A percentile compares a stretch with the other conserved stretches of the same genome.
Evolutionary conservation across 2,797 vertebrate species (phyloP).

Genomic region (Naso thynnoides): DNA sequence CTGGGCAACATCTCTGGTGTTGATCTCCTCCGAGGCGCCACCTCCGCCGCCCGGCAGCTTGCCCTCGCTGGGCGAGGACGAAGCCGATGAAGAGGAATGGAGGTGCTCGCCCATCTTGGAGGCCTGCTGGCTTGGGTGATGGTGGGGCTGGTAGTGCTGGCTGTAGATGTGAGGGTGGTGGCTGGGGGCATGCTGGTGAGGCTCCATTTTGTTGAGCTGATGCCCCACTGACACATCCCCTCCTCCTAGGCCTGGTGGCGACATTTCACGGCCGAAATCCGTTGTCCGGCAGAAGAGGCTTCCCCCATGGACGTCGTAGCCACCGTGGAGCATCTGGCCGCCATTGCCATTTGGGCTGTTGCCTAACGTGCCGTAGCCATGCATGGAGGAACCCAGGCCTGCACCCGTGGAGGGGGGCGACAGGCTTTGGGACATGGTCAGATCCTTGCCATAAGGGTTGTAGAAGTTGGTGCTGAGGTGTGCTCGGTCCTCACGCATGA

Average conservation of each 20-base stretch:
- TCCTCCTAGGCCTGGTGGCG: conserved; percentile 81
- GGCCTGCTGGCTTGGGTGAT: conserved; percentile 82
- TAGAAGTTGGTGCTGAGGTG: conserved; percentile 87
- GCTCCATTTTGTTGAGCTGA: conserved; percentile 87
- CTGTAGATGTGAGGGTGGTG: conserved; percentile 85
- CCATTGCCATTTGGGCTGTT: conserved; percentile 80
- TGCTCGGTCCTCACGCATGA: conserved; percentile 87
- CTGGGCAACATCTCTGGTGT: conserved; percentile 90
- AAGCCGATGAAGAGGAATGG: conserved; percentile 75
- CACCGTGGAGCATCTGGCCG: conserved; percentile 82
- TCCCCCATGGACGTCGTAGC: conserved; percentile 86
- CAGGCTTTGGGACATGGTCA: conserved; percentile 86
- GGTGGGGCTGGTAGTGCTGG: conserved; percentile 86
- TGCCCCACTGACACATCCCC: conserved; percentile 79
- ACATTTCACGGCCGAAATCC: conserved; percentile 88
- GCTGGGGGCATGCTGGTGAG: conserved; percentile 79
- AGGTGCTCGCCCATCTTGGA: conserved; percentile 85
- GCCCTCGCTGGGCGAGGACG: conserved; percentile 79
- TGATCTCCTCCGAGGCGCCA: conserved; percentile 86
- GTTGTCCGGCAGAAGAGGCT: conserved; percentile 87
- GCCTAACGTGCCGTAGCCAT: conserved; percentile 85
- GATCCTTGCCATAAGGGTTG: conserved; percentile 88
- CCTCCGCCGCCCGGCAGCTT: conserved; percentile 69
- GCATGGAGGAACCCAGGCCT: conserved; percentile 84
- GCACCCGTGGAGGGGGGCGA: conserved; percentile 81